These are phyloP conservation scores for Polietes domitor DNA, from an alignment of 2,888 invertebrate genomes.

Conservation along the genomic window DNA sequence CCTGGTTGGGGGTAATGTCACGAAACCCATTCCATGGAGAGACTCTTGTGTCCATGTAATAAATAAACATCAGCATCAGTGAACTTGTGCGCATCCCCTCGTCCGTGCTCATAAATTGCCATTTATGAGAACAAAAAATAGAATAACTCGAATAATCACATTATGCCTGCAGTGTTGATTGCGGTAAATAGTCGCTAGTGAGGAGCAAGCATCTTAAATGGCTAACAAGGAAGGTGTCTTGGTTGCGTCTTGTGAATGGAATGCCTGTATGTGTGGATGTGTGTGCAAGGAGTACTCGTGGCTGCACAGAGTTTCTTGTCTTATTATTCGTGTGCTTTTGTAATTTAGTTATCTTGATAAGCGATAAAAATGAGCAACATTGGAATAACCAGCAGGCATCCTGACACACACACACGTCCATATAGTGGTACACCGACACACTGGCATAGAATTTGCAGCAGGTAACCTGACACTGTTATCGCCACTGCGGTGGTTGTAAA, in stretches of 20 bases:
- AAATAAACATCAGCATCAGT: too few relatives aligned
- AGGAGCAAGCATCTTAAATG: constrained; percentile 47
- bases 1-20: too few relatives aligned
- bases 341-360: constrained; percentile 67
- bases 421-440: constrained; percentile 1
- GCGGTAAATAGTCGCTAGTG: constrained; percentile 57
- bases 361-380: constrained; percentile 67
- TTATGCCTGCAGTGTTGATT: constrained; percentile 65
- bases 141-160: constrained; percentile 59
- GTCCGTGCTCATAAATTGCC: not conserved
- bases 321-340: constrained; percentile 65
- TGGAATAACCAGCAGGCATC: constrained; percentile 64
- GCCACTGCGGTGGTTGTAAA: constrained; percentile 60
- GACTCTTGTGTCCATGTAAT: too few relatives aligned
- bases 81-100: constrained; percentile 8
- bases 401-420: constrained; percentile 30
- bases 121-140: constrained; percentile 24
- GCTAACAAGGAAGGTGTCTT: not conserved
- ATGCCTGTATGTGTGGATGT: not conserved
- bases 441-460: constrained; percentile 42
- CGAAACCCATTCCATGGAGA: too few relatives aligned
- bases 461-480: constrained; percentile 64
- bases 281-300: not conserved
- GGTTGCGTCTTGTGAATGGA: not conserved
- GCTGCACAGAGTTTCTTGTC: constrained; percentile 36